Evolutionary conservation across 2,888 invertebrate species (phyloP), one percentile per base, ranked within the genome.

Genomic region (Agonopterix heracliana): DNA sequence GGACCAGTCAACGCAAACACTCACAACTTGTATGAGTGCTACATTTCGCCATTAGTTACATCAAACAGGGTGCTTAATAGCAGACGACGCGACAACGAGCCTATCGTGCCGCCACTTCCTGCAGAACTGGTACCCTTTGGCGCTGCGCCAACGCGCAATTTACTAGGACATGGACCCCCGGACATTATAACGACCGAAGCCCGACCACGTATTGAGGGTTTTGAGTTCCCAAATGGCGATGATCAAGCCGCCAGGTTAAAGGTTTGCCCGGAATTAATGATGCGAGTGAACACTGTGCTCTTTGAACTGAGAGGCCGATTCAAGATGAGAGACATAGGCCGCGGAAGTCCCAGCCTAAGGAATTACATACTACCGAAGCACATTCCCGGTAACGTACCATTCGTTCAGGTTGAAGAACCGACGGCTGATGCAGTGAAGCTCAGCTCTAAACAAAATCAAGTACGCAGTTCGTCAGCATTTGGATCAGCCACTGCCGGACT

Each of bases 61-160:
- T 36, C 10, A 2, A 36, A 36, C 36, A 1, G 36, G 3, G 36
- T 36, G 8, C 10, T 36, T 1, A 36, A 36, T 3, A 9, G 9
- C 8, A 8, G 10, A 10, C 36, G 8, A 1, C 36, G 8, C 9
- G 36, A 36, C 46, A 14, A 10, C 38, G 48, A 34, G 8, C 38
- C 53, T 9, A 54, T 50, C 4, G 41, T 57, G 9, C 55, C 54
- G 8, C 56, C 59, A 1, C 46, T 59, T 4, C 55, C 59, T 7
- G 41, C 53, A 9, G 52, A 8, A 41, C 43, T 56, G 38, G 43
- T 50, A 9, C 59, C 56, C 9, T 44, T 50, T 0, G 59, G 59
- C 0, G 50, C 44, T 2, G 14, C 52, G 1, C 55, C 59, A 0
- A 56, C 46, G 1, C 45, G 45, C 4, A 59, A 59, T 34, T 40